Percentiles rank a stretch among this genome's conserved stretches.
Conservation (phyloP, 2,113 vertebrate genomes). For the Camelus dromedarius region DNA sequence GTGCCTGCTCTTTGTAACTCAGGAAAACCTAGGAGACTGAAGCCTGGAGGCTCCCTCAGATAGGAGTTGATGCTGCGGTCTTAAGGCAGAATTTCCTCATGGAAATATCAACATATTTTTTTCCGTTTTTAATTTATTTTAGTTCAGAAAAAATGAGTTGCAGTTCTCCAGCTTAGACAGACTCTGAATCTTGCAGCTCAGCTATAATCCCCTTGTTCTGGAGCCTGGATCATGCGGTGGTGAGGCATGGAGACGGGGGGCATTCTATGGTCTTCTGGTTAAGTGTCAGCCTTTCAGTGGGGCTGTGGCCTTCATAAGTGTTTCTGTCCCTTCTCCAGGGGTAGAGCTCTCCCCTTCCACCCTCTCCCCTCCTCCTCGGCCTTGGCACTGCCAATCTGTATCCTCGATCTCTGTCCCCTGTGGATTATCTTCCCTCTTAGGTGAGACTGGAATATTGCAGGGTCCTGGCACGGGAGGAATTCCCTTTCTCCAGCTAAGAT, state of each 20-base stretch:
- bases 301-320: neutral
- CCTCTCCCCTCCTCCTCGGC: neutral
- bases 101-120: neutral
- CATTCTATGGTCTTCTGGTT: neutral
- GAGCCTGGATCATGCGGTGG: neutral
- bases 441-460: neutral
- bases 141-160: neutral
- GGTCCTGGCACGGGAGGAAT: no score
- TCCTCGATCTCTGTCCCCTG: neutral
- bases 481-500: neutral
- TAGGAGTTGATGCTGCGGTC: neutral
- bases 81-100: neutral
- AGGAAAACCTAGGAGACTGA: neutral
- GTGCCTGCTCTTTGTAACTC: neutral
- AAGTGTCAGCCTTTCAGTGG: neutral
- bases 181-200: neutral
- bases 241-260: no score
- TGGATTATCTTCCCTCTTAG: neutral
- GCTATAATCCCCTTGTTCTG: neutral
- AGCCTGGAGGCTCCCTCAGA: neutral
- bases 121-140: neutral
- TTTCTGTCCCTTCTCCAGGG: neutral
- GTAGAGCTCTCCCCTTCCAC: neutral
- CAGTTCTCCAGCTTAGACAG: neutral
- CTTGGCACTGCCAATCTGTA: neutral